A percentile compares a stretch with the other conserved stretches of the same genome.
phyloP scores from a whole-genome alignment of 2,113 vertebrate species.

The Raphicerus campestris region DNA sequence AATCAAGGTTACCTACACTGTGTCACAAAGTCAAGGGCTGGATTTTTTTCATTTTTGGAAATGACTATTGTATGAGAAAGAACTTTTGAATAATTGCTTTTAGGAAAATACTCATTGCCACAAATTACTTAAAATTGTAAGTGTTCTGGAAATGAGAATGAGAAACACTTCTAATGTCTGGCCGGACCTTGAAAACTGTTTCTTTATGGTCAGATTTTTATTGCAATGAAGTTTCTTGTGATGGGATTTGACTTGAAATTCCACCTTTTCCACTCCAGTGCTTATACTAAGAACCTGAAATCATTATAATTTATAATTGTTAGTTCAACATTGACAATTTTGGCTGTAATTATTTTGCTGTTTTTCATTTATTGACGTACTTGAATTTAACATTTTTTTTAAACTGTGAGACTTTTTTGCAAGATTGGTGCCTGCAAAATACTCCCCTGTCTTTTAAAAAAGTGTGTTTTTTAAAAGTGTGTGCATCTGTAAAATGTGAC shows the following conservation, averaged over 20 bases:
- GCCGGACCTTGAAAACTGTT: background rate
- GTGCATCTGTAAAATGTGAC: conserved; percentile 21
- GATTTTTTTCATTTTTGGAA: background rate
- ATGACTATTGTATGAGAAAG: background rate
- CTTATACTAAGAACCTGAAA: background rate
- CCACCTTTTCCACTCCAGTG: background rate
- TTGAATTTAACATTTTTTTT: conserved; percentile 11
- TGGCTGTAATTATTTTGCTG: background rate
- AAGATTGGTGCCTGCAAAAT: conserved; percentile 44
- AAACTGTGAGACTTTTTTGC: conserved; percentile 39
- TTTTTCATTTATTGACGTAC: conserved; percentile 13
- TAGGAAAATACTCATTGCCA: background rate
- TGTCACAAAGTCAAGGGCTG: background rate
- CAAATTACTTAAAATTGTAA: background rate
- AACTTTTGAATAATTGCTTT: conserved; percentile 6
- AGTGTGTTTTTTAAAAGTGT: background rate
- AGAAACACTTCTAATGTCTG: background rate
- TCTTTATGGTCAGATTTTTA: background rate
- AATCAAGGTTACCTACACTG: background rate
- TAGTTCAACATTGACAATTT: background rate
- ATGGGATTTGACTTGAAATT: background rate
- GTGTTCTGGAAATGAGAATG: background rate
- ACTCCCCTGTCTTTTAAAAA: background rate
- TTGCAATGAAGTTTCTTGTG: background rate
- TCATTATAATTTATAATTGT: background rate